Evolutionary conservation across 1,140 invertebrate genomes (phyloP), one percentile per base, ranked within the genome.

Genomic region (Drosophila seguyi): DNA sequence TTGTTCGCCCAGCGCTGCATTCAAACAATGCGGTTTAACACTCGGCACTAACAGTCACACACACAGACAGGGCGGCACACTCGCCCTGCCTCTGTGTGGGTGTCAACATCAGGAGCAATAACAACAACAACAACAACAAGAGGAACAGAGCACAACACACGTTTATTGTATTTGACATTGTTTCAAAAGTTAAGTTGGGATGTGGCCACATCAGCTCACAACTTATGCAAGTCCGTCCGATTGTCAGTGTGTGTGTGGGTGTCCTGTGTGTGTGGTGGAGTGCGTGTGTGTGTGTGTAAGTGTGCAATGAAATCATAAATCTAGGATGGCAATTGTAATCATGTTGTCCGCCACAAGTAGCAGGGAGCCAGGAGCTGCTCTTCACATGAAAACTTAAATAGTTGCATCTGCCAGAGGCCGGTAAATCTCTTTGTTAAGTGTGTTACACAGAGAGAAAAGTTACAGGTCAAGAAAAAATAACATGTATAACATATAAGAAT

Each of bases 141-240:
- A 34, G 52, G 27, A 38, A 56, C 44, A 22, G 60, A 20, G 50
- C 13, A 34, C 60, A 67, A 42, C 69, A 74, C 71, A 74, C 71
- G 71, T 74, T 74, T 68, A 87, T 87, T 86, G 69, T 66, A 83
- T 74, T 76, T 88, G 84, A 86, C 83, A 86, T 83, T 86, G 83
- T 86, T 83, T 83, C 79, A 86, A 86, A 86, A 86, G 83, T 86
- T 86, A 86, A 86, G 66, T 88, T 79, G 79, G 79, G 45, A 18
- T 87, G 74, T 86, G 83, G 75, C 79, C 79, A 86, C 82, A 83
- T 67, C 59, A 52, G 61, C 81, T 78, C 56, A 78, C 69, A 75
- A 74, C 80, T 83, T 75, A 60, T 71, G 39, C 31, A 55, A 25
- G 36, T 69, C 48, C 58, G 47, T 45, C 22, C 31, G 10, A 42